Conservation (phyloP, 2,888 invertebrate genomes). For the Ophion ellenae region DNA sequence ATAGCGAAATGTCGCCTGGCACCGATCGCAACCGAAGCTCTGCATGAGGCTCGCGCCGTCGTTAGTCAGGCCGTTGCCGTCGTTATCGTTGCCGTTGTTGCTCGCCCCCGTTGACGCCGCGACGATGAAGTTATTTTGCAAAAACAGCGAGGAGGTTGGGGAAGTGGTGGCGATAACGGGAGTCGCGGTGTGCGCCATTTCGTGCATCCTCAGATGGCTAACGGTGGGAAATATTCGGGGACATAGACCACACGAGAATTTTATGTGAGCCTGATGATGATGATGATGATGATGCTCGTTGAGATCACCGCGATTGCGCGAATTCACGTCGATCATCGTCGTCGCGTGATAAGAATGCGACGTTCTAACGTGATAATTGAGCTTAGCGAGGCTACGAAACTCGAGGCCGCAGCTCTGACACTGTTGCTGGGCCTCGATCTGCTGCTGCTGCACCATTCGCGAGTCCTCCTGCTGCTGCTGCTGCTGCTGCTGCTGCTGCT, state of each 20-base stretch:
- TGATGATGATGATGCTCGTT: constrained; percentile 19
- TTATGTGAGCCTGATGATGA: constrained; percentile 71
- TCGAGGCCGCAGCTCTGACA: constrained; percentile 81
- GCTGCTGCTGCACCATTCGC: not conserved
- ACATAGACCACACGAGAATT: constrained; percentile 79
- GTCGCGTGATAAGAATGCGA: constrained; percentile 71
- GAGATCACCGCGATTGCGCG: constrained; percentile 60
- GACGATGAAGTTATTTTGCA: constrained; percentile 50
- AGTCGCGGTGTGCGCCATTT: constrained; percentile 74
- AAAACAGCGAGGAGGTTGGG: constrained; percentile 5
- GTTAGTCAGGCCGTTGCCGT: not conserved
- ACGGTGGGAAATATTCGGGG: constrained; percentile 78
- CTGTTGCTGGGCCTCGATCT: constrained; percentile 48
- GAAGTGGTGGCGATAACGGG: constrained; percentile 48
- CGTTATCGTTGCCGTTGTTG: constrained; percentile 15
- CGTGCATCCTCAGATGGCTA: constrained; percentile 79
- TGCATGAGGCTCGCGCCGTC: constrained; percentile 61
- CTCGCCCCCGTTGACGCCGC: constrained; percentile 45
- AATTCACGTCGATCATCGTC: constrained; percentile 36
- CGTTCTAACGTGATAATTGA: constrained; percentile 81
- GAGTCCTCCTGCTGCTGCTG: constrained; percentile 51
- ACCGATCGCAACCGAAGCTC: constrained; percentile 79
- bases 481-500: not conserved
- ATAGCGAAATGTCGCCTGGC: constrained; percentile 82
- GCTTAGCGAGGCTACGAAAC: constrained; percentile 79